Evolutionary conservation across 1,140 invertebrate species (phyloP).

Genomic region (Heliconius eleuchia): DNA sequence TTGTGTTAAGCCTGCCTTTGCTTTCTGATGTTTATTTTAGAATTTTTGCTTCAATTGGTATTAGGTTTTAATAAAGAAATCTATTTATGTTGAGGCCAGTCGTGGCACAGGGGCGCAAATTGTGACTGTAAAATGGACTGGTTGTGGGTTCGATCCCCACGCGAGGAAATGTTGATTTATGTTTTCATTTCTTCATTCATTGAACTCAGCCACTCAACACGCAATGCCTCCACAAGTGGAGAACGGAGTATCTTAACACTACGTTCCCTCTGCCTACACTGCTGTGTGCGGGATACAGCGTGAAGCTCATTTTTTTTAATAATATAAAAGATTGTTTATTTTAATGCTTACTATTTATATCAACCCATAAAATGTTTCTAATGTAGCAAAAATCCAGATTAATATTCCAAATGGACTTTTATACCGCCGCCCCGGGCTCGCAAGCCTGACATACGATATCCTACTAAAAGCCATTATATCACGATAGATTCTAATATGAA

Average conservation of each 20-base stretch:
- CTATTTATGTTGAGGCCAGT: too few species aligned
- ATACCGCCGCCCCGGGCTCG: not conserved
- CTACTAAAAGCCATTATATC: constrained; percentile 9
- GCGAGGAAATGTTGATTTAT: too few species aligned
- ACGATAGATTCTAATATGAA: constrained; percentile 1
- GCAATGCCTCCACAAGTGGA: too few species aligned
- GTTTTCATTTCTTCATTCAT: too few species aligned
- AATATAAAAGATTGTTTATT: not conserved
- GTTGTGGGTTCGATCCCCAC: too few species aligned
- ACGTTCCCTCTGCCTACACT: too few species aligned
- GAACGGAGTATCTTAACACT: too few species aligned
- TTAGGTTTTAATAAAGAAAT: not conserved
- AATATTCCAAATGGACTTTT: not conserved
- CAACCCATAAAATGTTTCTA: not conserved
- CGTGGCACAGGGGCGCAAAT: too few species aligned
- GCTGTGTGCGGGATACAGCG: too few species aligned
- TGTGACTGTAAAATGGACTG: too few species aligned
- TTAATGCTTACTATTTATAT: not conserved
- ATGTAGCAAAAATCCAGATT: not conserved
- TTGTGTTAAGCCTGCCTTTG: constrained; percentile 1
- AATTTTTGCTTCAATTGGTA: not conserved
- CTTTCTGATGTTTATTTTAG: not conserved
- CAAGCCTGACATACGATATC: constrained; percentile 10
- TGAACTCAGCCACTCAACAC: too few species aligned
- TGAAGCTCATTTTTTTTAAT: too few species aligned